Evolutionary conservation across 2,113 vertebrate species (phyloP).

Genomic region (Pterocles burchelli): DNA sequence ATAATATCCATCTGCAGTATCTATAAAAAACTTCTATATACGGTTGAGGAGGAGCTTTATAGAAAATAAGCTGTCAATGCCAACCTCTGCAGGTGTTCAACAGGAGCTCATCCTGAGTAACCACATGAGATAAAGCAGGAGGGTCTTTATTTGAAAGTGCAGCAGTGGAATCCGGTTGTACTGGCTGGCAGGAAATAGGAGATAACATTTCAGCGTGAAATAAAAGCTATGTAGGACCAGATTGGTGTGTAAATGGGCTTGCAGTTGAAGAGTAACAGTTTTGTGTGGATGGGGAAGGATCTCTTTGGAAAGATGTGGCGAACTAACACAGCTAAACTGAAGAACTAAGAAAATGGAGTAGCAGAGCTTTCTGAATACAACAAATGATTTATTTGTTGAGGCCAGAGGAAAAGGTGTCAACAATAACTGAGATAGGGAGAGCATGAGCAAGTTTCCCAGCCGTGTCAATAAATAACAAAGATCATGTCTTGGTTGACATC

Average conservation of each 20-base stretch:
- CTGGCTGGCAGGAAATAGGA: neutral
- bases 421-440: neutral
- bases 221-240: neutral
- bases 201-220: neutral
- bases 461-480: neutral
- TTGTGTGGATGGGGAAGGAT: neutral
- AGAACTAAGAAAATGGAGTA: neutral
- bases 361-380: neutral
- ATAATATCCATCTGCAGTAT: neutral
- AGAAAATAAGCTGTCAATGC: neutral
- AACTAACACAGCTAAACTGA: neutral
- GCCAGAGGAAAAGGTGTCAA: neutral
- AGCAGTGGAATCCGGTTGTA: neutral
- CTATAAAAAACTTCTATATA: neutral
- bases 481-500: accelerated
- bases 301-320: neutral
- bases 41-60: neutral
- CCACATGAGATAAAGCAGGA: neutral
- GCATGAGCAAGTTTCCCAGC: neutral
- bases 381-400: neutral
- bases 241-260: neutral
- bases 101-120: neutral
- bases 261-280: neutral
- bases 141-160: neutral
- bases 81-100: neutral